These are phyloP conservation scores for Drosophila subquinaria DNA, from an alignment of 2,888 invertebrate genomes.

Conservation along the genomic window DNA sequence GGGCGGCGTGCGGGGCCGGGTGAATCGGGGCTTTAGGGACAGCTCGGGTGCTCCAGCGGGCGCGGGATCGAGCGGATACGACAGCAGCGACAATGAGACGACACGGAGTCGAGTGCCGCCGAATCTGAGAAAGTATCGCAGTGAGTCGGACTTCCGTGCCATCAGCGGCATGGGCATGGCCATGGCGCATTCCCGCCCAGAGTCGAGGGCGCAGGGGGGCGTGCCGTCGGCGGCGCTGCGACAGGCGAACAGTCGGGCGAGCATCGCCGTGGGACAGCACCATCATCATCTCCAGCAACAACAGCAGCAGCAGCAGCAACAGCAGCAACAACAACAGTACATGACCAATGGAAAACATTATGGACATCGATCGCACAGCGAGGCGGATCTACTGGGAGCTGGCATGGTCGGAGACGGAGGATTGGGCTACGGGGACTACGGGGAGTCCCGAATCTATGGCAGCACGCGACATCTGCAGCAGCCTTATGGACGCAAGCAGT, in stretches of 20 bases:
- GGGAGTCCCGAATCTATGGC: conserved; percentile 84
- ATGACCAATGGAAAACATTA: conserved; percentile 83
- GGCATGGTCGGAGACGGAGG: conserved; percentile 85
- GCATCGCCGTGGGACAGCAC: conserved; percentile 85
- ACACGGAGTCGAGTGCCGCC: conserved; percentile 86
- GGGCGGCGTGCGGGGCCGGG: conserved; percentile 87
- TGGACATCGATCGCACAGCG: conserved; percentile 91
- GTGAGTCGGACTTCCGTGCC: conserved; percentile 93
- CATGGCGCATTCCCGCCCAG: conserved; percentile 83
- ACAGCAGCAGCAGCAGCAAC: conserved; percentile 71
- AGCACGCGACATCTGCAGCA: conserved; percentile 68
- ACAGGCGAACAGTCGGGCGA: conserved; percentile 89
- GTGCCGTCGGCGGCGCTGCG: conserved; percentile 90
- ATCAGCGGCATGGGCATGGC: conserved; percentile 80
- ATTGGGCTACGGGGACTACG: conserved; percentile 77
- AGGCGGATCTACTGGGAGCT: conserved; percentile 92
- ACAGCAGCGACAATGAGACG: conserved; percentile 94
- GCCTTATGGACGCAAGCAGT: conserved; percentile 80
- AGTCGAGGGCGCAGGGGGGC: conserved; percentile 83
- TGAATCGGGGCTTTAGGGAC: conserved; percentile 88
- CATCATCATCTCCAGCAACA: conserved; percentile 56
- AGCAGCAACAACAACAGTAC: conserved; percentile 69
- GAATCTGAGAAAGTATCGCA: conserved; percentile 90
- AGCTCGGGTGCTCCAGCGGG: conserved; percentile 82
- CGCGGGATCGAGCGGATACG: conserved; percentile 94